These are phyloP conservation scores for Anticlea derivata DNA, from an alignment of 2,888 invertebrate species.

Conservation along the genomic window DNA sequence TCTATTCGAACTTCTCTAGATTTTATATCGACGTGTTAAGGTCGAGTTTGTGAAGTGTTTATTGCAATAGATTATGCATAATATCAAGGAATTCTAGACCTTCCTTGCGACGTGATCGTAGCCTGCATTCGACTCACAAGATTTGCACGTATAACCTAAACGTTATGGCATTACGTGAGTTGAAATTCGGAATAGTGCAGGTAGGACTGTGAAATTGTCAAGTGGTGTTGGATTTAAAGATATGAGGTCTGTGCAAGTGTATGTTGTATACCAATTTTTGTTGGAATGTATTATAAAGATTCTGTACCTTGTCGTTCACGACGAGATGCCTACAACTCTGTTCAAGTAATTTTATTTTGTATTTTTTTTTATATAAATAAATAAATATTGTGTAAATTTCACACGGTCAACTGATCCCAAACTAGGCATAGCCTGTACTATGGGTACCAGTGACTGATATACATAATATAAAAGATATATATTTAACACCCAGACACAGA, in stretches of 20 bases:
- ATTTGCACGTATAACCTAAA: slow-evolving; percentile 43
- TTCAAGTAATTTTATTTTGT: no score
- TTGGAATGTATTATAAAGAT: not conserved
- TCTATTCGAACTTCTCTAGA: slow-evolving; percentile 5
- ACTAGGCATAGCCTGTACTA: no score
- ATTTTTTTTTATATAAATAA: no score
- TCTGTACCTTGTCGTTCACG: no score
- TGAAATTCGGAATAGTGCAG: slow-evolving; percentile 35
- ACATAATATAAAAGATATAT: no score
- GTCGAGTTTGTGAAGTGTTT: slow-evolving; percentile 25
- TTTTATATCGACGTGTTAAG: slow-evolving; percentile 22
- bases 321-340: no score
- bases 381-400: no score
- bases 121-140: slow-evolving; percentile 40
- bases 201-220: slow-evolving; percentile 26
- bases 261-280: slow-evolving; percentile 11
- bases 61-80: slow-evolving; percentile 51
- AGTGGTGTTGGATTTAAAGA: slow-evolving; percentile 18
- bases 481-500: no score
- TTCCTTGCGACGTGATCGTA: slow-evolving; percentile 54
- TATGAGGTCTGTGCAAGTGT: not conserved
- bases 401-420: no score
- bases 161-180: slow-evolving; percentile 48
- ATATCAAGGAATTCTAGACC: slow-evolving; percentile 63
- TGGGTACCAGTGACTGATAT: no score